Percentiles rank a stretch among this genome's conserved stretches.
phyloP scores from a whole-genome alignment of 1,140 invertebrate genomes.

The Pogonus chalceus region DNA sequence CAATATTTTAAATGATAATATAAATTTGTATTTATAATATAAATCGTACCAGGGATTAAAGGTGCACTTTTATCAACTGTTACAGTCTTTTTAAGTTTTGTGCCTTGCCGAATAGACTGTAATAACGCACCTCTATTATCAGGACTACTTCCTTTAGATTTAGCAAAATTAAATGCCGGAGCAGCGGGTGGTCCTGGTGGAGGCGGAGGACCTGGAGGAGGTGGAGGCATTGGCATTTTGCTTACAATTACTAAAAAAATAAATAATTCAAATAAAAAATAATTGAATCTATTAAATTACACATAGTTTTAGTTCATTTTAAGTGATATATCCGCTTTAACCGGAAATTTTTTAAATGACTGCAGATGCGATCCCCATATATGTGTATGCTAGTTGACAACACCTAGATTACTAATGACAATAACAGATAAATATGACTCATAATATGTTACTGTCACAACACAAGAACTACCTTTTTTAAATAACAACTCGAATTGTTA shows the following conservation, averaged over 20 bases:
- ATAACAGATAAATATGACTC: neutral
- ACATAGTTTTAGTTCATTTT: neutral
- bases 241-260: neutral
- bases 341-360: neutral
- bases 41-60: conserved; percentile 49
- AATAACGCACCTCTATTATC: conserved; percentile 58
- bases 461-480: no score
- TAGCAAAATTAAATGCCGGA: conserved; percentile 43
- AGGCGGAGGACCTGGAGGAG: conserved; percentile 46
- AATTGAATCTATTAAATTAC: neutral
- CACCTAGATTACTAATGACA: conserved; percentile 7
- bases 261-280: neutral
- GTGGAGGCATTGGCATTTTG: conserved; percentile 35
- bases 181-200: conserved; percentile 53
- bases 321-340: neutral
- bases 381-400: neutral
- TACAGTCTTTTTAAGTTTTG: conserved; percentile 71
- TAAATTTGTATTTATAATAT: conserved; percentile 8
- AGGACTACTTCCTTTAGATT: conserved; percentile 37
- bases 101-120: conserved; percentile 72
- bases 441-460: neutral
- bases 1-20: conserved; percentile 10
- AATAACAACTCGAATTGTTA: neutral
- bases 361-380: neutral
- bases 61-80: conserved; percentile 85